These are phyloP conservation scores for Uropetala carovei DNA, from an alignment of 2,888 invertebrate species.

Conservation along the genomic window DNA sequence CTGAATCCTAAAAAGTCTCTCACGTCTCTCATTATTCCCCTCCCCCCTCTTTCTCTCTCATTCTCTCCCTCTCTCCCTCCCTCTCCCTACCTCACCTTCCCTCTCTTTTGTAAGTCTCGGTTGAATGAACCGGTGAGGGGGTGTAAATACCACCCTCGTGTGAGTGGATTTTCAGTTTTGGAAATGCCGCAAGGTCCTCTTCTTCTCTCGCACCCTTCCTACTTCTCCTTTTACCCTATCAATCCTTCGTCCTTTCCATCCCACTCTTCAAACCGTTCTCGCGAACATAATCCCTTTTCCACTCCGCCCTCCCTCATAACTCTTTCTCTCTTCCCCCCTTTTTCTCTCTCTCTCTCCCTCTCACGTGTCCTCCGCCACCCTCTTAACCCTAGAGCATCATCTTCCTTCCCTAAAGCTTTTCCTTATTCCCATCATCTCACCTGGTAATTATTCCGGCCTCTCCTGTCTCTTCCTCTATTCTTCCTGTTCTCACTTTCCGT, in stretches of 20 bases:
- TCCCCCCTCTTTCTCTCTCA: background rate
- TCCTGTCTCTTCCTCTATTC: background rate
- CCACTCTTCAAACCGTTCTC: background rate
- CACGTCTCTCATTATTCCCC: constrained; percentile 2
- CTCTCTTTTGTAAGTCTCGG: background rate
- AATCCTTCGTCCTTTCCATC: too few relatives aligned
- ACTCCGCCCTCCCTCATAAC: too few relatives aligned
- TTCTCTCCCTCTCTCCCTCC: background rate
- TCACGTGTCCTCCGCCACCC: too few relatives aligned
- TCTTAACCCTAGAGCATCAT: too few relatives aligned
- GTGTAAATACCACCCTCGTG: background rate
- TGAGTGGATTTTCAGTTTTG: background rate
- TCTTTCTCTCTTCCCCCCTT: too few relatives aligned
- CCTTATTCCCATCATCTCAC: background rate
- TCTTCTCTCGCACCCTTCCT: background rate
- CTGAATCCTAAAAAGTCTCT: background rate
- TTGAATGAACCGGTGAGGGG: background rate
- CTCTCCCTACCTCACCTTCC: background rate
- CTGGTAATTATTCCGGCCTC: background rate
- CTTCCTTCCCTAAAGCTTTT: background rate
- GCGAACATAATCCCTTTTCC: too few relatives aligned
- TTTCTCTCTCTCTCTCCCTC: background rate
- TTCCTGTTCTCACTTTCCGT: background rate
- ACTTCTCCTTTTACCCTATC: background rate
- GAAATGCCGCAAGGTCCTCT: background rate